Percentiles rank a stretch among this genome's conserved stretches.
phyloP scores from a whole-genome alignment of 2,113 vertebrate genomes.

The Ranitomeya variabilis region DNA sequence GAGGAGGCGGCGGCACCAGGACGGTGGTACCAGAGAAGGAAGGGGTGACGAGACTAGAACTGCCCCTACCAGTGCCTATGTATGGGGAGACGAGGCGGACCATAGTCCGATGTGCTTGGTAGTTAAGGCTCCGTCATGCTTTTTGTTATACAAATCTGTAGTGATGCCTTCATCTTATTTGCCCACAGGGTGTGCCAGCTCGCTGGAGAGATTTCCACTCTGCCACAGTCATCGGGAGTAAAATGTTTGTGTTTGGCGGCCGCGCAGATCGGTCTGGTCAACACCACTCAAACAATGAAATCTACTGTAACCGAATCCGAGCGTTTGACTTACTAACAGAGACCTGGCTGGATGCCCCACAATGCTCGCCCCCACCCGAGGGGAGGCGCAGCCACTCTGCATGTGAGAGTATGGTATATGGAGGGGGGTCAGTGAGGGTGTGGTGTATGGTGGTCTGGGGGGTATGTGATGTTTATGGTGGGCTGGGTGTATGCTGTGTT shows the following conservation, averaged over 20 bases:
- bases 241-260: slow-evolving; percentile 97
- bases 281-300: slow-evolving; percentile 98
- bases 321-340: slow-evolving; percentile 93
- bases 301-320: slow-evolving; percentile 97
- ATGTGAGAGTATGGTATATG: slow-evolving; percentile 76
- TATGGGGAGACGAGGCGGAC: no score
- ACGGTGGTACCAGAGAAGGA: no score
- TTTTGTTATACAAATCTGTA: not conserved
- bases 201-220: slow-evolving; percentile 98
- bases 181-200: slow-evolving; percentile 84
- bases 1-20: no score
- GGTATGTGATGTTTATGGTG: not conserved
- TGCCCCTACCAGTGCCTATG: no score
- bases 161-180: not conserved
- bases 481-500: not conserved
- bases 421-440: not conserved
- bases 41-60: no score
- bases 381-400: slow-evolving; percentile 96
- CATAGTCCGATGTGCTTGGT: no score
- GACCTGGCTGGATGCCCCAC: slow-evolving; percentile 87
- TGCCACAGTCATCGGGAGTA: slow-evolving; percentile 90
- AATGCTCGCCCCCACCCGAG: slow-evolving; percentile 82
- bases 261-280: slow-evolving; percentile 94
- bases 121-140: no score
- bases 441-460: not conserved